These are phyloP conservation scores for Ophion costatus DNA, from an alignment of 2,888 invertebrate species.

Conservation along the genomic window DNA sequence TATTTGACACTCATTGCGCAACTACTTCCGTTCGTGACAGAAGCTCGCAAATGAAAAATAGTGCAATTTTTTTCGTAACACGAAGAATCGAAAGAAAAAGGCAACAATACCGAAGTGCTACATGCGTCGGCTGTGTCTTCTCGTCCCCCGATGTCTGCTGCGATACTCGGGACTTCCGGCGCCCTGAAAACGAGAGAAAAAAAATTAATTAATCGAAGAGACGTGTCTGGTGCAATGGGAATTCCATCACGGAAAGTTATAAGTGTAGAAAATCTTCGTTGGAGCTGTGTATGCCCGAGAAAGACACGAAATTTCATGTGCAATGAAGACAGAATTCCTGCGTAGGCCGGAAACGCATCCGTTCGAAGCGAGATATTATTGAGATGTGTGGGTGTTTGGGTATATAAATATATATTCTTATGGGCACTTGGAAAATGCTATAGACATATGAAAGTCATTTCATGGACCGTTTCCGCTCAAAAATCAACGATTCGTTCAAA, in stretches of 20 bases:
- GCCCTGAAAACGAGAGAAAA: conserved; percentile 60
- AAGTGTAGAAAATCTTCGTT: not conserved
- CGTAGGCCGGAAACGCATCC: conserved; percentile 66
- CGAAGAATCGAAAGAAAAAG: not conserved
- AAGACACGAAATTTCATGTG: conserved; percentile 16
- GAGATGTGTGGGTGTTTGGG: not conserved
- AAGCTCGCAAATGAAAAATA: not conserved
- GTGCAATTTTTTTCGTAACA: not conserved
- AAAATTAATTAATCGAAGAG: conserved; percentile 12
- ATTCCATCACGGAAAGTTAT: not conserved
- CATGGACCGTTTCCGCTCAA: no score
- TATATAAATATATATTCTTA: not conserved
- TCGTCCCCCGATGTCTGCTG: conserved; percentile 66
- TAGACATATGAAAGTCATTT: not conserved
- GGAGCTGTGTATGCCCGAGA: not conserved
- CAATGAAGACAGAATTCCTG: not conserved
- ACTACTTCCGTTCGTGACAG: no score
- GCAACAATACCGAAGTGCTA: conserved; percentile 72
- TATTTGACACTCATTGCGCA: no score
- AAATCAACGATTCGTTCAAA: no score
- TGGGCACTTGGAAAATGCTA: no score
- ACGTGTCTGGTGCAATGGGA: not conserved
- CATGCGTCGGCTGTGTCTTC: conserved; percentile 70
- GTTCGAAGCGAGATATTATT: conserved; percentile 58
- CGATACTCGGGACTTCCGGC: conserved; percentile 57